Conservation (phyloP, 2,888 invertebrate genomes). For the Aphidoletes aphidimyza region DNA sequence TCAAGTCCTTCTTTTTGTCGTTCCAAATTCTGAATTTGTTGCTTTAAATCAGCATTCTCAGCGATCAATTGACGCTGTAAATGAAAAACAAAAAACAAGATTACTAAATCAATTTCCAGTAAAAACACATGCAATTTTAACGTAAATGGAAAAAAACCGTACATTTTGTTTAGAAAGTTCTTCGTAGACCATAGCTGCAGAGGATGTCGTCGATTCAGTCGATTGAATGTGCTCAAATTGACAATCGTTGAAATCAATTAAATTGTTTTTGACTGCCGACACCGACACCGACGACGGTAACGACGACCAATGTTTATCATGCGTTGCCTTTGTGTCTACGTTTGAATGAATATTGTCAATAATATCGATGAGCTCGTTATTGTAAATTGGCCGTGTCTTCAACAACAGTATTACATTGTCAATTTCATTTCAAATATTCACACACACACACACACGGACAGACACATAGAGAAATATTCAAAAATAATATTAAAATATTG, state of each 20-base stretch:
- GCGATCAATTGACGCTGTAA: not conserved
- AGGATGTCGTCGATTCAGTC: not conserved
- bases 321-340: not conserved
- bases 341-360: not conserved
- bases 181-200: not conserved
- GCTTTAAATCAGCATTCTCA: not conserved
- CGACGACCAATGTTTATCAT: not conserved
- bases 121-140: too few relatives aligned
- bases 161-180: not conserved
- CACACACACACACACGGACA: conserved; percentile 9
- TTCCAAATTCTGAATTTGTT: not conserved
- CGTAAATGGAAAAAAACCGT: too few relatives aligned
- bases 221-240: not conserved
- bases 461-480: not conserved
- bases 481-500: too few relatives aligned
- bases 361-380: not conserved
- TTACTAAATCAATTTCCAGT: too few relatives aligned
- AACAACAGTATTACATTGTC: too few relatives aligned
- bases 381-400: conserved; percentile 24
- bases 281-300: too few relatives aligned
- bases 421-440: too few relatives aligned
- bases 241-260: not conserved
- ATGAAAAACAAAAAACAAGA: not conserved
- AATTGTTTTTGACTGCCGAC: too few relatives aligned
- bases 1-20: not conserved